Evolutionary conservation across 2,797 vertebrate species (phyloP).

Genomic region (Parauchenoglanis ngamensis): DNA sequence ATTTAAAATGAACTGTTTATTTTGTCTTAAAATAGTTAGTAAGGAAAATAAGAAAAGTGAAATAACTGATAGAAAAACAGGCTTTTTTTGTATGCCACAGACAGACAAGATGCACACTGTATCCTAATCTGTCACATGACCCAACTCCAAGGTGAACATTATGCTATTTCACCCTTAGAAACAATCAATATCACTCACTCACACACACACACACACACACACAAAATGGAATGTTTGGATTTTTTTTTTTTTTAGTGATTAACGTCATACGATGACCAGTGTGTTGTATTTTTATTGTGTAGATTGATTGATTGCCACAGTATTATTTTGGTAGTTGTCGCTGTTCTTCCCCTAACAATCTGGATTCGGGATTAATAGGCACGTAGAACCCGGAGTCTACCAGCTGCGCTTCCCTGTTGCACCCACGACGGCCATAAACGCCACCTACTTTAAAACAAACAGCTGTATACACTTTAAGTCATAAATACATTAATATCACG

Average conservation of each 20-base stretch:
- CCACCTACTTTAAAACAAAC: constrained; percentile 16
- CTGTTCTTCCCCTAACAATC: neutral
- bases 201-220: too few relatives aligned
- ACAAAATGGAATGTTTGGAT: neutral
- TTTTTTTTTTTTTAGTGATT: neutral
- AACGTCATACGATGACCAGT: neutral
- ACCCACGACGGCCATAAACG: neutral
- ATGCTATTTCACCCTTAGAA: neutral
- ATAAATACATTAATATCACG: neutral
- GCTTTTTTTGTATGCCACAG: neutral
- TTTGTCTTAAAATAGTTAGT: neutral
- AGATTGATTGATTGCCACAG: too few relatives aligned
- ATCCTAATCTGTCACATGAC: neutral
- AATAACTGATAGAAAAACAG: neutral
- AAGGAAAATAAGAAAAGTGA: neutral
- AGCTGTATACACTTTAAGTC: neutral
- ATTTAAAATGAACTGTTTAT: neutral
- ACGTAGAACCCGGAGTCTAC: neutral
- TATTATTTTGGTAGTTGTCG: neutral
- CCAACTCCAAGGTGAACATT: neutral
- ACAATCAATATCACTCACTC: neutral
- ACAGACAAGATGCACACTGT: neutral
- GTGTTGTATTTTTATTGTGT: neutral
- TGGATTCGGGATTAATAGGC: neutral
- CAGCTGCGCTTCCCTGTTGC: neutral